Evolutionary conservation across 2,888 invertebrate genomes (phyloP).

Genomic region (Cheilosia urbana): DNA sequence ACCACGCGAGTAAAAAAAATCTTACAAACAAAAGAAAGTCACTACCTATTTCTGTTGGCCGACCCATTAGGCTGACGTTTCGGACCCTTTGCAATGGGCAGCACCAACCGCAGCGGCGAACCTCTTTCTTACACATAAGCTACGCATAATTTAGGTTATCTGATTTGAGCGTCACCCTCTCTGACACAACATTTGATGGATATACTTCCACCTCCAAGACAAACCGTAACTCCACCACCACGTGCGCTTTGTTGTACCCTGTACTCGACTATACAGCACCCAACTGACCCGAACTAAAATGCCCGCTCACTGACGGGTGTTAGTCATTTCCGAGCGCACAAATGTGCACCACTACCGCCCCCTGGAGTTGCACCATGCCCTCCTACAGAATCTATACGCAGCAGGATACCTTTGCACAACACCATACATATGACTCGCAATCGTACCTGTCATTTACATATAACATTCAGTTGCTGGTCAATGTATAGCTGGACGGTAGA

Average conservation of each 20-base stretch:
- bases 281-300: slow-evolving; percentile 36
- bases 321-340: slow-evolving; percentile 70
- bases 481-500: slow-evolving; percentile 50
- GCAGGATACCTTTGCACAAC: slow-evolving; percentile 66
- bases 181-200: slow-evolving; percentile 67
- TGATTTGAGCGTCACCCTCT: slow-evolving; percentile 69
- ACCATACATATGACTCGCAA: slow-evolving; percentile 52
- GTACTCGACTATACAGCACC: slow-evolving; percentile 3
- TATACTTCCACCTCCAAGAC: slow-evolving; percentile 64
- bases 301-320: slow-evolving; percentile 69
- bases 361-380: slow-evolving; percentile 42
- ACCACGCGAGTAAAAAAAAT: not conserved
- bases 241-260: not conserved
- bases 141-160: slow-evolving; percentile 70
- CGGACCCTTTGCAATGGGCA: slow-evolving; percentile 19
- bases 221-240: slow-evolving; percentile 21
- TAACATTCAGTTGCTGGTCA: slow-evolving; percentile 44
- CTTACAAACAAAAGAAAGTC: not conserved
- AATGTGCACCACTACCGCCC: slow-evolving; percentile 53
- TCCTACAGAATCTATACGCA: slow-evolving; percentile 54
- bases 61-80: not conserved
- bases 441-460: slow-evolving; percentile 70
- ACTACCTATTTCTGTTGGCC: not conserved
- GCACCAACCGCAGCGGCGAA: slow-evolving; percentile 44
- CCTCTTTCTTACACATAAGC: slow-evolving; percentile 46